Evolutionary conservation across 2,888 invertebrate genomes (phyloP).

Genomic region (Harmothoe impar): DNA sequence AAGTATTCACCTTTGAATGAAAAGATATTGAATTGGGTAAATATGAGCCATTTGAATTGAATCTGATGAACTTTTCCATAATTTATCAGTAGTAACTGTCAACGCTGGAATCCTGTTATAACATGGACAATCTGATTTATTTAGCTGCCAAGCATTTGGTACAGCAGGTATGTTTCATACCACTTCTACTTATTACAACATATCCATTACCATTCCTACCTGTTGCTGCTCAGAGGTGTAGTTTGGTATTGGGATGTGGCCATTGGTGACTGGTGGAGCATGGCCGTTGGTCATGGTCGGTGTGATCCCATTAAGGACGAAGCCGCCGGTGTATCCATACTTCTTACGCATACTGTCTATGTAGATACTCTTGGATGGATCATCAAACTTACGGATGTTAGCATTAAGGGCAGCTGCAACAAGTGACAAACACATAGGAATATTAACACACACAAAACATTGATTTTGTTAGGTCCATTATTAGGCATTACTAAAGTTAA

Average conservation of each 20-base stretch:
- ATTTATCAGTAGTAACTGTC: too few species aligned
- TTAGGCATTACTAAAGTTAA: neutral
- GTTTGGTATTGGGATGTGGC: conserved; percentile 61
- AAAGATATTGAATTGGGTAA: too few species aligned
- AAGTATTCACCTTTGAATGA: too few species aligned
- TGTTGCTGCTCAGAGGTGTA: conserved; percentile 27
- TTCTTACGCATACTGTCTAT: conserved; percentile 67
- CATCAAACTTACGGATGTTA: conserved; percentile 69
- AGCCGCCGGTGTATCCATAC: conserved; percentile 62
- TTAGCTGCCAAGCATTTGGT: too few species aligned
- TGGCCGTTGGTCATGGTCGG: conserved; percentile 62
- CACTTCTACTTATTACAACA: too few species aligned
- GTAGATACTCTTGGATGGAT: conserved; percentile 68
- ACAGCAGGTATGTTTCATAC: too few species aligned
- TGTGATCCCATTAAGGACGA: conserved; percentile 69
- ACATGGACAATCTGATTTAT: too few species aligned
- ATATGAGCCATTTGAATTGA: too few species aligned
- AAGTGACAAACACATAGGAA: too few species aligned
- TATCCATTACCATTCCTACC: neutral
- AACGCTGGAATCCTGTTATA: too few species aligned
- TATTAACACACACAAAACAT: neutral
- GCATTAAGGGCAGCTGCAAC: conserved; percentile 67
- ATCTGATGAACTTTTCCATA: too few species aligned
- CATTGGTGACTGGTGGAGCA: conserved; percentile 57
- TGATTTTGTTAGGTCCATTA: neutral